These are phyloP conservation scores for Tribolium madens DNA, from an alignment of 1,140 invertebrate species.

Conservation along the genomic window DNA sequence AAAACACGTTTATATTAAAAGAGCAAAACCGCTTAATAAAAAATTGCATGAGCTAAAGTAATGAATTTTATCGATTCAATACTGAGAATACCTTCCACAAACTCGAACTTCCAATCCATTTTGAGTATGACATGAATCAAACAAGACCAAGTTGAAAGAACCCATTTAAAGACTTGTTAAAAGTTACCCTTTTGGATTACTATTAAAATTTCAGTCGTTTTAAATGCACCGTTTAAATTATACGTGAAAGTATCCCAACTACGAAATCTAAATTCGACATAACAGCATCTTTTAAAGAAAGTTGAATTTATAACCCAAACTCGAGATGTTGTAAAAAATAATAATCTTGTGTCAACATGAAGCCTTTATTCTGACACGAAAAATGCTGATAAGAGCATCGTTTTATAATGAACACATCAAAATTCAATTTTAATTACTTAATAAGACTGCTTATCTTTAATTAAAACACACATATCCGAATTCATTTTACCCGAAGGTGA, in stretches of 20 bases:
- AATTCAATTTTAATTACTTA: background rate
- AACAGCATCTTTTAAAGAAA: constrained; percentile 7
- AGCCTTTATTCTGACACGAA: background rate
- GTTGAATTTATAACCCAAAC: constrained; percentile 26
- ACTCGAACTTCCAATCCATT: constrained; percentile 38
- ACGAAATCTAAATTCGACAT: constrained; percentile 26
- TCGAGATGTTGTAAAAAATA: constrained; percentile 2
- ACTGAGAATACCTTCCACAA: constrained; percentile 32
- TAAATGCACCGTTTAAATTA: background rate
- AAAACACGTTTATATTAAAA: constrained; percentile 32
- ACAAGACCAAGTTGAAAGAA: constrained; percentile 39
- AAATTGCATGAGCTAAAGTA: constrained; percentile 34
- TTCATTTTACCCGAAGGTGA: too few species aligned
- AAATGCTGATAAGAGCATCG: background rate
- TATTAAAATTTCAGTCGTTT: constrained; percentile 6
- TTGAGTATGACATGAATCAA: constrained; percentile 39
- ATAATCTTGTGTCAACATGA: constrained; percentile 11
- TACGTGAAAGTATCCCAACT: constrained; percentile 5
- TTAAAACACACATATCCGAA: too few species aligned
- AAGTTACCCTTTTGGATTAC: constrained; percentile 21
- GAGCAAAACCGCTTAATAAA: constrained; percentile 18
- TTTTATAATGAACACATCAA: background rate
- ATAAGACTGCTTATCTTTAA: too few species aligned
- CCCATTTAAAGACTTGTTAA: constrained; percentile 31
- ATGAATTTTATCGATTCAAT: constrained; percentile 36